phyloP scores from a whole-genome alignment of 1,140 invertebrate genomes.

The Drusus annulatus region DNA sequence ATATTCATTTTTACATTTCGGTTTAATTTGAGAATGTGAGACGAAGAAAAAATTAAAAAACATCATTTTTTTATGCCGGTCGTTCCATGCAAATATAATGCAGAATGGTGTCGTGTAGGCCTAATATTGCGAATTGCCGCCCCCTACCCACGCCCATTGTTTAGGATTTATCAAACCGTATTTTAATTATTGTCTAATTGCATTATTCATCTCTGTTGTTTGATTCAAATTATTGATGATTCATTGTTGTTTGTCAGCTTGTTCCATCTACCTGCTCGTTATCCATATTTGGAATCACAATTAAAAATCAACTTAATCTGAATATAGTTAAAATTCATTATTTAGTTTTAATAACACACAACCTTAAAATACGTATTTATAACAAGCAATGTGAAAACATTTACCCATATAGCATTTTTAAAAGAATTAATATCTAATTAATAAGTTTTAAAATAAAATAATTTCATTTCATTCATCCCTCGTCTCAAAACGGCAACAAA shows the following conservation, averaged over 20 bases:
- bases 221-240: too few relatives aligned
- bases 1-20: slow-evolving; percentile 45
- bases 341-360: too few relatives aligned
- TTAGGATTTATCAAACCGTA: too few relatives aligned
- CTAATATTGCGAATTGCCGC: slow-evolving; percentile 27
- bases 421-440: neutral
- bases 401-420: neutral
- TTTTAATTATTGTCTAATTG: too few relatives aligned
- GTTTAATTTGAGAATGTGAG: slow-evolving; percentile 36
- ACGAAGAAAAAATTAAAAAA: slow-evolving; percentile 45
- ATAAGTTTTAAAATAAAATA: neutral
- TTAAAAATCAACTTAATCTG: too few relatives aligned
- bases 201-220: too few relatives aligned
- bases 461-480: slow-evolving; percentile 11
- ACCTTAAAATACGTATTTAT: too few relatives aligned
- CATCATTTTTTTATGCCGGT: slow-evolving; percentile 45
- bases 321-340: too few relatives aligned
- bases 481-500: slow-evolving; percentile 3
- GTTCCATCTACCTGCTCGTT: too few relatives aligned
- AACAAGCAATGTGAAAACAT: too few relatives aligned
- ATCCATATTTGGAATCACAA: too few relatives aligned
- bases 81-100: slow-evolving; percentile 40
- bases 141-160: slow-evolving; percentile 22
- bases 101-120: slow-evolving; percentile 41
- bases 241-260: too few relatives aligned